Percentiles rank a stretch among this genome's conserved stretches.
phyloP scores from a whole-genome alignment of 2,113 vertebrate genomes.

The Zapornia atra region DNA sequence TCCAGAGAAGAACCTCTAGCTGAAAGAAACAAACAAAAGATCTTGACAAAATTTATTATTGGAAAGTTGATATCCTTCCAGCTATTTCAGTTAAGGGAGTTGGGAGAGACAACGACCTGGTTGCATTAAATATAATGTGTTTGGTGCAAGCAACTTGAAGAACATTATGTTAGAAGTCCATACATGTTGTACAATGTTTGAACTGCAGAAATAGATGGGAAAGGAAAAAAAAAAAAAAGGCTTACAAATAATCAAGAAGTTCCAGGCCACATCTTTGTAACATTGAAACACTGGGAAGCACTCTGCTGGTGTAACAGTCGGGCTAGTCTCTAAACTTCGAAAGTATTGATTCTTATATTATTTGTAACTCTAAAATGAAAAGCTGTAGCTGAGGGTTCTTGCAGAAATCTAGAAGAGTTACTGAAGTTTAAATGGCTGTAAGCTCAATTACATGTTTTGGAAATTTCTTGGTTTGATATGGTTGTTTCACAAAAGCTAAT shows the following conservation, averaged over 20 bases:
- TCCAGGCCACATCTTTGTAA: background rate
- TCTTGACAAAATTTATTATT: background rate
- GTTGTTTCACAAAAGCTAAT: background rate
- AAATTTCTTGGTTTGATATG: background rate
- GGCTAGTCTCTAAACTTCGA: constrained; percentile 6
- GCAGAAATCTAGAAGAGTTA: background rate
- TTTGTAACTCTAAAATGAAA: constrained; percentile 57
- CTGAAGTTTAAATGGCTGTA: background rate
- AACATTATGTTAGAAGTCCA: background rate
- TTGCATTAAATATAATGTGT: background rate
- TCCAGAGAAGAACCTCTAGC: background rate
- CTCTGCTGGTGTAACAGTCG: constrained; percentile 26
- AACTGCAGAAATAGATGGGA: background rate
- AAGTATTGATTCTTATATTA: constrained; percentile 40
- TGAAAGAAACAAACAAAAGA: background rate
- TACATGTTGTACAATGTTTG: fast-evolving
- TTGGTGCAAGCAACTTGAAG: background rate
- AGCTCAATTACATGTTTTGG: background rate
- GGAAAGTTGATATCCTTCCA: background rate
- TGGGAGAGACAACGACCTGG: background rate
- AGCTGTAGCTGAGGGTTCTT: background rate
- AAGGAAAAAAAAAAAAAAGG: background rate
- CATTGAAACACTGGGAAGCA: background rate
- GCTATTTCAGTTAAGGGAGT: background rate
- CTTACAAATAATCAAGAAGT: background rate